Evolutionary conservation across 2,113 vertebrate species (phyloP).

Genomic region (Siphamia tubifer): DNA sequence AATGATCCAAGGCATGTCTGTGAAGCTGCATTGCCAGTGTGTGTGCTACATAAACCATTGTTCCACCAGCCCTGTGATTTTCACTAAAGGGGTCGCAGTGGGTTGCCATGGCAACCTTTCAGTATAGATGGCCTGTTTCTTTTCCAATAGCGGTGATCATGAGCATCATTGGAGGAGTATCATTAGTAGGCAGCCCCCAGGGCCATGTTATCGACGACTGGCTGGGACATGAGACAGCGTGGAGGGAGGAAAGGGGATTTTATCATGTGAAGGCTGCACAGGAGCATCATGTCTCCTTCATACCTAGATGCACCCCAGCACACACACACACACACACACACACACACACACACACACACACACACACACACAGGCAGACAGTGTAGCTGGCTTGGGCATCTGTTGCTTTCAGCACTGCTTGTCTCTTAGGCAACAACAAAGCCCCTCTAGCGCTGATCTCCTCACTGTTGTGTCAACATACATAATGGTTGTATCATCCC

Average conservation of each 20-base stretch:
- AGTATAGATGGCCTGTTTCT: slow-evolving; percentile 50
- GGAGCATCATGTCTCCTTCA: neutral
- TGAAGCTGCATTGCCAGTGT: slow-evolving; percentile 5
- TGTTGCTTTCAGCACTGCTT: slow-evolving; percentile 14
- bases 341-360: neutral
- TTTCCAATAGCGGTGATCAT: slow-evolving; percentile 52
- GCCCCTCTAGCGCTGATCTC: slow-evolving; percentile 19
- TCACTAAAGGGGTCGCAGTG: slow-evolving; percentile 42
- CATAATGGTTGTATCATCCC: slow-evolving; percentile 43
- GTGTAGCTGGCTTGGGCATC: neutral
- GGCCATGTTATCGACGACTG: slow-evolving; percentile 52
- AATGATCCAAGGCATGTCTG: neutral
- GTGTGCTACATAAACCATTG: slow-evolving; percentile 47
- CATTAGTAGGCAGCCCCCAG: slow-evolving; percentile 45
- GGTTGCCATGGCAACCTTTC: slow-evolving; percentile 68
- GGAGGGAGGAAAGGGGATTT: slow-evolving; percentile 17
- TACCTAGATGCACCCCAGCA: slow-evolving; percentile 1
- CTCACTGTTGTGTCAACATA: slow-evolving; percentile 43
- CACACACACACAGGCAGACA: too few species aligned
- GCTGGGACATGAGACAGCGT: slow-evolving; percentile 30
- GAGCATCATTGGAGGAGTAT: slow-evolving; percentile 55
- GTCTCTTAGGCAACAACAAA: slow-evolving; percentile 60
- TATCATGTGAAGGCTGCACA: slow-evolving; percentile 4
- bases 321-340: neutral
- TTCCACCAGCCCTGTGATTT: slow-evolving; percentile 51